Evolutionary conservation across 2,888 invertebrate genomes (phyloP).

Genomic region (Mylabris sibirica): DNA sequence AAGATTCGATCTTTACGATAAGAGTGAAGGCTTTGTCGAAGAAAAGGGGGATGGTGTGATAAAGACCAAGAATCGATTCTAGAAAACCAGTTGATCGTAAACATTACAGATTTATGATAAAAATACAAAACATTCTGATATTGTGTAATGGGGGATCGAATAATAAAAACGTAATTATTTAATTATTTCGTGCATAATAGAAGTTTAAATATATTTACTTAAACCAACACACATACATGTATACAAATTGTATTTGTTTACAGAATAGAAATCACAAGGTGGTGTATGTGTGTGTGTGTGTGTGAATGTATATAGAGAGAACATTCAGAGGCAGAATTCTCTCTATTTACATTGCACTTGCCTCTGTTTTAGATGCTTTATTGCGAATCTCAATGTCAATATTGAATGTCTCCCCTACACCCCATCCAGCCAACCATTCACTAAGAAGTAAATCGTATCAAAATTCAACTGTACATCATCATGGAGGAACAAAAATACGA

Average conservation of each 20-base stretch:
- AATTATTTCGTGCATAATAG: constrained; percentile 32
- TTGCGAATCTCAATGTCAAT: constrained; percentile 39
- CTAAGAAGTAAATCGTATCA: constrained; percentile 23
- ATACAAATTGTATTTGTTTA: constrained; percentile 12
- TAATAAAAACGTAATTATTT: constrained; percentile 19
- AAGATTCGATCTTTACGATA: constrained; percentile 23
- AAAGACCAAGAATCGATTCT: constrained; percentile 22
- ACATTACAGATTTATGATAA: constrained; percentile 40
- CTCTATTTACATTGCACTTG: constrained; percentile 36
- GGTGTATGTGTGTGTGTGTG: constrained; percentile 16
- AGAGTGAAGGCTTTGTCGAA: constrained; percentile 27
- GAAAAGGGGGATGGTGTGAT: constrained; percentile 17
- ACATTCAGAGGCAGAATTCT: constrained; percentile 21
- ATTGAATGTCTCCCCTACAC: constrained; percentile 29
- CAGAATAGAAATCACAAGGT: constrained; percentile 17
- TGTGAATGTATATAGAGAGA: constrained; percentile 17
- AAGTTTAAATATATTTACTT: constrained; percentile 19
- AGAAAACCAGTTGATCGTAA: constrained; percentile 41
- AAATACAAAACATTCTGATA: constrained; percentile 41
- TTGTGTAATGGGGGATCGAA: not conserved
- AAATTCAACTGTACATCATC: constrained; percentile 23
- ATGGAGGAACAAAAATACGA: not conserved
- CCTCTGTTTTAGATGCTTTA: constrained; percentile 39
- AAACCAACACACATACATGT: not conserved
- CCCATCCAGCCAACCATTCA: constrained; percentile 14